Evolutionary conservation across 1,140 invertebrate genomes (phyloP), one percentile per base, ranked within the genome.

Genomic region (Ips typographus): DNA sequence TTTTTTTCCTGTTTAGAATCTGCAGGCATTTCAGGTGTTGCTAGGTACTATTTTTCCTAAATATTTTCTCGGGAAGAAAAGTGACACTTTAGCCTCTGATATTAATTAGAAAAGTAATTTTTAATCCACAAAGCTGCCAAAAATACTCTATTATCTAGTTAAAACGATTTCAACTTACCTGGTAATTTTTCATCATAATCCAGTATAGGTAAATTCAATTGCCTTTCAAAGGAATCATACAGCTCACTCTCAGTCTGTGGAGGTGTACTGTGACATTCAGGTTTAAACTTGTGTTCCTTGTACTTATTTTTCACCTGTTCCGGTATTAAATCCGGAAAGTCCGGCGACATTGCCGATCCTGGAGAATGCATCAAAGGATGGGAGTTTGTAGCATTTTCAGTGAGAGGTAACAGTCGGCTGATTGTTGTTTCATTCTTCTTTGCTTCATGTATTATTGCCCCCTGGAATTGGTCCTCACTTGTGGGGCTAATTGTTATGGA

Each of bases 351-450:
- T 8, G 76, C 71, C 5, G 75, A 75, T 37, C 64, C 70, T 5
- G 75, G 74, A 41, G 78, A 78, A 67, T 76, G 74, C 79, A 80
- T 80, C 56, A 80, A 71, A n/a, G 79, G 79, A 74, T 80, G 79
- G 52, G 75, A 79, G 72, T 80, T 74, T 47, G 78, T 80, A 42
- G 78, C 78, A 71, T 79, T 79, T 72, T 78, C 60, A 8, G 56
- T 72, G 58, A 58, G 56, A 49, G 65, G 68, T n/a, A 71, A 52
- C 63, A 40, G 42, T 37, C 60, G 39, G 8, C 49, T 62, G 56
- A 41, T 55, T 57, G 49, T 6, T 41, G 52, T 47, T 22, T 69
- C 60, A 39, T 47, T 56, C 49, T 57, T 69, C 38, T 63, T 63
- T 52, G 59, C 49, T 55, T 42, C 49, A 36, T 8, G 40, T 63